These are phyloP conservation scores for Somateria mollissima DNA, from an alignment of 2,797 vertebrate genomes.

Conservation along the genomic window DNA sequence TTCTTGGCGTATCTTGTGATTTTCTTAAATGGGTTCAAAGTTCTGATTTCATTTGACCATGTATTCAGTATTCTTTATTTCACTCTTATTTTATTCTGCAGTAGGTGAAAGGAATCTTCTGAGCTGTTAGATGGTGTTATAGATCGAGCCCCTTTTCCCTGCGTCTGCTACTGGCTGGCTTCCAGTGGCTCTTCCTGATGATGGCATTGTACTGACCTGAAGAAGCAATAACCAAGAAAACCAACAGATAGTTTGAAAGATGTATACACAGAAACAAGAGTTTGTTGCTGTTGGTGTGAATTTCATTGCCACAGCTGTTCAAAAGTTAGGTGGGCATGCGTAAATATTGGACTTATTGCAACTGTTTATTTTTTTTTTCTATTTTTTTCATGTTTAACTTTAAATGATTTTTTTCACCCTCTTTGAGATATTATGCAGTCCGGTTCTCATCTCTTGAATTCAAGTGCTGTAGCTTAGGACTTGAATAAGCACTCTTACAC, in stretches of 20 bases:
- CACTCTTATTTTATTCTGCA: background rate
- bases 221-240: background rate
- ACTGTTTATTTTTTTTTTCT: background rate
- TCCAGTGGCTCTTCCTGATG: background rate
- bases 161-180: background rate
- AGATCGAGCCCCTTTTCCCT: background rate
- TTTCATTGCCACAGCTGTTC: background rate
- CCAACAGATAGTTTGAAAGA: background rate
- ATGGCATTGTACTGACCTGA: background rate
- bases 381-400: background rate
- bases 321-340: background rate
- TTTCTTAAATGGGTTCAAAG: background rate
- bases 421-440: background rate
- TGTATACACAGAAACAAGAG: background rate
- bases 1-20: background rate
- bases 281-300: background rate
- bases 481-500: background rate
- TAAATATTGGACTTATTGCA: background rate
- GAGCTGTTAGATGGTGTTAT: background rate
- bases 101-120: background rate
- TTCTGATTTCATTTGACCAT: background rate
- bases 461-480: background rate
- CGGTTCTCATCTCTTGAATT: background rate
- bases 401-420: background rate
- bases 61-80: background rate